Evolutionary conservation across 2,113 vertebrate genomes (phyloP), one percentile per base, ranked within the genome.

Genomic region (Prochilodus magdalenae): DNA sequence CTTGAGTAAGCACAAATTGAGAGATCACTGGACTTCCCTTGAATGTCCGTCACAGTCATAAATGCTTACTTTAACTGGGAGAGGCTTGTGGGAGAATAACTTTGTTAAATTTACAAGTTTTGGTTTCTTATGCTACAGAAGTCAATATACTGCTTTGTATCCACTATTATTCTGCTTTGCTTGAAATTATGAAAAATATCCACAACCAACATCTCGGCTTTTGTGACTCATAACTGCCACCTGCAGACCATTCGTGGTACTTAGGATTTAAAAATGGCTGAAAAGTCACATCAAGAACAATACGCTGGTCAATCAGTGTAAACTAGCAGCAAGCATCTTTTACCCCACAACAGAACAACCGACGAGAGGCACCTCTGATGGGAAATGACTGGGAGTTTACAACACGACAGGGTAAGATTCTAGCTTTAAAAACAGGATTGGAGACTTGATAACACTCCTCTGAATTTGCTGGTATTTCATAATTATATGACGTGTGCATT

Each of bases 191-290:
- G 24, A 36, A 65, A 63, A 67, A 1, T 22, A 67, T 6, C 20
- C n/a, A 44, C 14, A 4, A 3, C 10, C 5, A 69, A n/a, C 10
- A 11, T 0, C 33, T 70, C 18, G 11, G 12, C 63, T 22, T 67
- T 6, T 67, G n/a, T 60, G n/a, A 67, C 29, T 16, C 24, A 16
- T 4, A 62, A 80, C 53, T 62, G 67, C 77, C 77, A 72, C 55
- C 67, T 62, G 29, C 36, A 72, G 77, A 67, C 55, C 44, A 14
- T 16, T 18, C 18, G 24, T 62, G 26, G 0, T 0, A 2, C 8
- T 18, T 49, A 69, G 4, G 1, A 15, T 40, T 22, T 40, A 78
- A 69, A 22, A 57, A 66, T 4, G 29, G 29, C 8, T 10, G 40
- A 44, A 44, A 63, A 63, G 1, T 26, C 26, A 26, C 3, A 27